A percentile compares a stretch with the other conserved stretches of the same genome.
Conservation (phyloP, 2,888 invertebrate species). For the Emmelina monodactyla region DNA sequence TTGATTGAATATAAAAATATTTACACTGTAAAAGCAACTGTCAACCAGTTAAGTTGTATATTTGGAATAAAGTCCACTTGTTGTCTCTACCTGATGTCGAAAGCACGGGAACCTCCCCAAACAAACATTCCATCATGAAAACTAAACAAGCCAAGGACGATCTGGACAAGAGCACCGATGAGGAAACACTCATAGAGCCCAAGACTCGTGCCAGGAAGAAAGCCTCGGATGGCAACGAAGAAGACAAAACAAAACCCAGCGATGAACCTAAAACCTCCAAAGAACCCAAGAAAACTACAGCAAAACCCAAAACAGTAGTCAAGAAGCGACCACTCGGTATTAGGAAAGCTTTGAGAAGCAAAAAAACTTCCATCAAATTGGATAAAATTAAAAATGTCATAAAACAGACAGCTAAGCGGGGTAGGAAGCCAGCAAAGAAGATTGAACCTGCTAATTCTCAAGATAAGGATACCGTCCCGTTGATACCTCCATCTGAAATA, state of each 20-base stretch:
- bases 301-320: constrained; percentile 44
- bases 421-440: constrained; percentile 41
- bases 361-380: constrained; percentile 39
- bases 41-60: no score
- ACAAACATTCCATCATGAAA: constrained; percentile 63
- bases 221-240: constrained; percentile 44
- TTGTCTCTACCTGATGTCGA: constrained; percentile 52
- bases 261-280: constrained; percentile 56
- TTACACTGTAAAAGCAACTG: no score
- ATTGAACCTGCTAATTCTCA: constrained; percentile 34
- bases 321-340: constrained; percentile 56
- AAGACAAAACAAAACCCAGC: constrained; percentile 38
- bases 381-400: constrained; percentile 44
- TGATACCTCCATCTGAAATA: constrained; percentile 52
- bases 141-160: constrained; percentile 58
- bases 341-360: constrained; percentile 50
- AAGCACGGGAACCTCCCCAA: constrained; percentile 48
- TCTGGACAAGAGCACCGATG: constrained; percentile 50
- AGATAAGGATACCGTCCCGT: constrained; percentile 40
- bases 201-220: constrained; percentile 59
- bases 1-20: no score
- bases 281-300: constrained; percentile 42
- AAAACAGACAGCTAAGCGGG: constrained; percentile 35
- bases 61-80: no score
- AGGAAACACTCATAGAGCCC: constrained; percentile 47